Percentiles rank a stretch among this genome's conserved stretches.
Evolutionary conservation across 2,113 vertebrate species (phyloP).

Genomic region (Xyrauchen texanus): DNA sequence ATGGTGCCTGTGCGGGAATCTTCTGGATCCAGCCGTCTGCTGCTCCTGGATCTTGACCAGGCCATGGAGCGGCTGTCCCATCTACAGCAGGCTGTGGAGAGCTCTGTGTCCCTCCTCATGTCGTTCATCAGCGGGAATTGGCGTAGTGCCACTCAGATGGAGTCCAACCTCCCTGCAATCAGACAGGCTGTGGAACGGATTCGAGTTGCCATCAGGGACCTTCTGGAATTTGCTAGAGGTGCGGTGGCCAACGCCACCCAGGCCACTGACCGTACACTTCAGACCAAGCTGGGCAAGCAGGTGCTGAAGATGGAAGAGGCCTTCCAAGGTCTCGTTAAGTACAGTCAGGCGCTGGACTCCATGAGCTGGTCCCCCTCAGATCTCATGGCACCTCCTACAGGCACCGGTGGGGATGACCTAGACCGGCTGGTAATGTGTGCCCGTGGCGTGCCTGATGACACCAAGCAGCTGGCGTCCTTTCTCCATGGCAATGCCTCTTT

Average conservation of each 20-base stretch:
- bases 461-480: slow-evolving; percentile 96
- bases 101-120: slow-evolving; percentile 88
- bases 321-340: slow-evolving; percentile 84
- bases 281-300: slow-evolving; percentile 88
- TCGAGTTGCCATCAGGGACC: slow-evolving; percentile 81
- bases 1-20: slow-evolving; percentile 81
- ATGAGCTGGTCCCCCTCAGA: slow-evolving; percentile 79
- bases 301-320: slow-evolving; percentile 97
- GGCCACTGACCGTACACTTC: slow-evolving; percentile 89
- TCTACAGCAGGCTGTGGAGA: slow-evolving; percentile 83
- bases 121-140: slow-evolving; percentile 86
- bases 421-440: slow-evolving; percentile 92
- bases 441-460: slow-evolving; percentile 88
- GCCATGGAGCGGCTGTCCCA: slow-evolving; percentile 91
- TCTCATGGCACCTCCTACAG: slow-evolving; percentile 64
- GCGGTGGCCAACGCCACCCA: slow-evolving; percentile 86
- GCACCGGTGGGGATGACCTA: slow-evolving; percentile 79
- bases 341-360: slow-evolving; percentile 84
- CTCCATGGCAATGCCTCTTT: slow-evolving; percentile 93
- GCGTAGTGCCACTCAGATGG: slow-evolving; percentile 83
- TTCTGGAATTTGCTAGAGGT: slow-evolving; percentile 88
- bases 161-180: slow-evolving; percentile 77
- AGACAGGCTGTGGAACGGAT: slow-evolving; percentile 78
- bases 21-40: slow-evolving; percentile 69
- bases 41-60: slow-evolving; percentile 87